phyloP scores from a whole-genome alignment of 2,797 vertebrate species.

The Mallotus villosus region DNA sequence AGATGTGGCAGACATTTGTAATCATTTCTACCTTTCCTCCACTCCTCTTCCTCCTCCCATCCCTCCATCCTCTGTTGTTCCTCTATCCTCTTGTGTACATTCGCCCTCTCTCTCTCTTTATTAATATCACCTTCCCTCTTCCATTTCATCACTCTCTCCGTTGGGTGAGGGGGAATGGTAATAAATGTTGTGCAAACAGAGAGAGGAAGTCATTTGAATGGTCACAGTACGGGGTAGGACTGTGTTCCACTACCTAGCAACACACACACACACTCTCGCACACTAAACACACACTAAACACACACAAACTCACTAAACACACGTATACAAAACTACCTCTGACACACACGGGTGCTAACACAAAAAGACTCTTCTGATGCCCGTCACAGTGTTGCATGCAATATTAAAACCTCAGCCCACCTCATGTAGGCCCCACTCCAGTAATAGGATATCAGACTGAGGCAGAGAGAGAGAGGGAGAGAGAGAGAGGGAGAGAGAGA shows the following conservation, averaged over 20 bases:
- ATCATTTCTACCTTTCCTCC: not conserved
- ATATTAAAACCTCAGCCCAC: slow-evolving; percentile 1
- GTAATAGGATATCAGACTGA: slow-evolving; percentile 9
- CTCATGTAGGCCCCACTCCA: not conserved
- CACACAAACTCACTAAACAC: not conserved
- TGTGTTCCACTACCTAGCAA: not conserved
- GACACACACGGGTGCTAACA: not conserved
- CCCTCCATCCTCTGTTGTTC: not conserved
- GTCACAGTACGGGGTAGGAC: not conserved
- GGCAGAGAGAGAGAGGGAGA: no score
- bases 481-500: not conserved
- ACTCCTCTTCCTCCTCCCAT: not conserved
- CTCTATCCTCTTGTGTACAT: not conserved
- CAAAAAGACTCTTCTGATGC: not conserved
- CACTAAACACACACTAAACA: no score
- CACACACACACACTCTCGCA: no score
- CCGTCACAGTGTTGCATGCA: not conserved
- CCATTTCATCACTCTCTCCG: slow-evolving; percentile 7
- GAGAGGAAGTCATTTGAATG: slow-evolving; percentile 20
- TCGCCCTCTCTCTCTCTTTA: not conserved
- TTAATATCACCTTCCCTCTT: slow-evolving; percentile 2
- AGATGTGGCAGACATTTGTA: no score
- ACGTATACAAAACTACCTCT: not conserved
- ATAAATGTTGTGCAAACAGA: slow-evolving; percentile 26
- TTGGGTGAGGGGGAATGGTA: slow-evolving; percentile 4